Base-by-base conservation (phyloP, 2,797 vertebrate genomes). In the Clarias platycephalus region DNA sequence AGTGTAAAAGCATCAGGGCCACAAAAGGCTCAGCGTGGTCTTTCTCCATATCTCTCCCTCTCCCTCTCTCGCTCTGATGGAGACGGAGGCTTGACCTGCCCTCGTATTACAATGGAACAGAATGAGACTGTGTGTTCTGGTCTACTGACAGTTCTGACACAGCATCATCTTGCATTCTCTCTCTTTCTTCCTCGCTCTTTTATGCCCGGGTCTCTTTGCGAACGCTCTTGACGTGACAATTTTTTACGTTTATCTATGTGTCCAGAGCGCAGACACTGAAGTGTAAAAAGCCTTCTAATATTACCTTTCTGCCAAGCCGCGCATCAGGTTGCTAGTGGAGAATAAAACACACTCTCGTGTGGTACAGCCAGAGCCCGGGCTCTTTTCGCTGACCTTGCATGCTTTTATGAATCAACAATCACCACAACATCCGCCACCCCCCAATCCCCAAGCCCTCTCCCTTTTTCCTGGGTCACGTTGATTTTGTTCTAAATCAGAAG, bases 401-500 rank as follows among this genome's bases (percentile, higher is more conserved):
- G 77, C 75, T 58, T 81, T 81, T n/a, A 76, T 79, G 44, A 58
- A 80, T 77, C 70, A 57, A 49, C 44, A 49, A 12, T 12, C 10
- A 12, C 44, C 44, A 49, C 37, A 40, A 40, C 37, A 40, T 40
- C 68, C 49, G 49, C 62, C 34, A 12, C 16, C 44, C 18, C 9
- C 15, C 28, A 28, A 34, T 49, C 64, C 64, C 12, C 18, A 81
- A 31, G 44, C 64, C 44, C 44, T 20, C 79, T 57, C 74, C 20
- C 58, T 72, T 71, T 85, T 85, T 83, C 26, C 81, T 49, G 81
- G 64, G 72, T 88, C 83, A 82, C 28, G 16, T 18, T 60, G 64
- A 58, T 82, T 84, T 80, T 76, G 66, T 66, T 81, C 24, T 77
- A n/a, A 77, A 37, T 58, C 40, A 7, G 37, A 64, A 20, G 10